Percentiles rank a stretch among this genome's conserved stretches.
Evolutionary conservation across 1,140 invertebrate species (phyloP).

Genomic region (Drosophila auraria): DNA sequence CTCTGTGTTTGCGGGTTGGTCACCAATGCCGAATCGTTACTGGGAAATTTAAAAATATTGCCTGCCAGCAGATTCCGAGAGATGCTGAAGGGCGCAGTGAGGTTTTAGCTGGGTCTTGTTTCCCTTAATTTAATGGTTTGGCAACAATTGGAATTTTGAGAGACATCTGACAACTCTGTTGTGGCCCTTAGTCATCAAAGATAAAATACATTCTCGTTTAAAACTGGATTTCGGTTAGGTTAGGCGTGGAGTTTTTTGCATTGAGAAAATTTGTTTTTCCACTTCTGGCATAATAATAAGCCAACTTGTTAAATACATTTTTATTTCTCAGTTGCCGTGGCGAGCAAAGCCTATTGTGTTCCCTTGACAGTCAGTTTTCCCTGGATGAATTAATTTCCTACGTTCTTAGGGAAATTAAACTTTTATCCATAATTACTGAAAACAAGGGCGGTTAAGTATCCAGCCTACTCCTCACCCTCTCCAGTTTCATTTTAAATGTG

Average conservation of each 20-base stretch:
- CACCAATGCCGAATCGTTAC: constrained; percentile 20
- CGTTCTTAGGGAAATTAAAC: constrained; percentile 36
- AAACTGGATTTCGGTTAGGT: constrained; percentile 2
- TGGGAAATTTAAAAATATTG: constrained; percentile 62
- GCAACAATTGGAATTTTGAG: constrained; percentile 23
- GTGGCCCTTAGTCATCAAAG: constrained; percentile 8
- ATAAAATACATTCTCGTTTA: background rate
- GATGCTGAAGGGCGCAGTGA: background rate
- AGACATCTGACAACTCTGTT: constrained; percentile 19
- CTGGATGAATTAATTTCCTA: background rate
- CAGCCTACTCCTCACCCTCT: background rate
- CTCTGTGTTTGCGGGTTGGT: constrained; percentile 21
- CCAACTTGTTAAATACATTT: constrained; percentile 17
- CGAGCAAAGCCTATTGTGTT: constrained; percentile 6
- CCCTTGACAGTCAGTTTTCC: constrained; percentile 1
- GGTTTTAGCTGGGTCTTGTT: constrained; percentile 14
- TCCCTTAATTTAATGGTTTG: constrained; percentile 21
- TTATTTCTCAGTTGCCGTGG: constrained; percentile 12
- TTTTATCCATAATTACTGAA: constrained; percentile 50
- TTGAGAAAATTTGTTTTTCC: background rate
- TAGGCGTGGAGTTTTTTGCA: constrained; percentile 3
- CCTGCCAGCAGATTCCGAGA: background rate
- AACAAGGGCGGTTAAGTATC: constrained; percentile 31
- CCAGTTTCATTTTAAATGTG: constrained; percentile 17
- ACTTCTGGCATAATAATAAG: constrained; percentile 12